These are phyloP conservation scores for Cepaea hortensis DNA, from an alignment of 2,888 invertebrate species.

Conservation along the genomic window DNA sequence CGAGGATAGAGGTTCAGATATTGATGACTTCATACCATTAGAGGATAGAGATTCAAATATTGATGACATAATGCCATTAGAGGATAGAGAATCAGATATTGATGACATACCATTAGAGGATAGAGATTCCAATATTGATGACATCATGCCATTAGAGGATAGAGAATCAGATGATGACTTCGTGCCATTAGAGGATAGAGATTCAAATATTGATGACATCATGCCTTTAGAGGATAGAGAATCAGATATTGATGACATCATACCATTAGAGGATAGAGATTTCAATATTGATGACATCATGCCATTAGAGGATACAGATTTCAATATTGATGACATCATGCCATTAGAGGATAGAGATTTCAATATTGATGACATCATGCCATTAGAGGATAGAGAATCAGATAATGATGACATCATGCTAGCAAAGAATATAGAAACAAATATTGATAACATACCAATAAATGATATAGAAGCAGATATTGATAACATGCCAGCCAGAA, in stretches of 20 bases:
- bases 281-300: background rate
- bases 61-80: background rate
- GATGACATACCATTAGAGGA: background rate
- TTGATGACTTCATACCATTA: conserved; percentile 10
- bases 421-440: conserved; percentile 2
- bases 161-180: background rate
- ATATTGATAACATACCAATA: conserved; percentile 8
- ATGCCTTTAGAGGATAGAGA: background rate
- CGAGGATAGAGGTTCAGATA: background rate
- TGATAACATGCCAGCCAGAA: conserved; percentile 4
- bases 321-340: background rate
- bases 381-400: background rate
- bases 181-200: background rate
- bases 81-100: background rate
- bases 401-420: background rate
- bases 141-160: background rate
- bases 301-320: background rate
- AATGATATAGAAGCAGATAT: conserved; percentile 3
- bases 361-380: background rate
- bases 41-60: background rate
- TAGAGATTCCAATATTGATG: background rate
- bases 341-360: background rate
- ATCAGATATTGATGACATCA: conserved; percentile 24
- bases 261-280: background rate
- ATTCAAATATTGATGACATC: conserved; percentile 21